Evolutionary conservation across 2,797 vertebrate genomes (phyloP).

Genomic region (Aplochiton taeniatus): DNA sequence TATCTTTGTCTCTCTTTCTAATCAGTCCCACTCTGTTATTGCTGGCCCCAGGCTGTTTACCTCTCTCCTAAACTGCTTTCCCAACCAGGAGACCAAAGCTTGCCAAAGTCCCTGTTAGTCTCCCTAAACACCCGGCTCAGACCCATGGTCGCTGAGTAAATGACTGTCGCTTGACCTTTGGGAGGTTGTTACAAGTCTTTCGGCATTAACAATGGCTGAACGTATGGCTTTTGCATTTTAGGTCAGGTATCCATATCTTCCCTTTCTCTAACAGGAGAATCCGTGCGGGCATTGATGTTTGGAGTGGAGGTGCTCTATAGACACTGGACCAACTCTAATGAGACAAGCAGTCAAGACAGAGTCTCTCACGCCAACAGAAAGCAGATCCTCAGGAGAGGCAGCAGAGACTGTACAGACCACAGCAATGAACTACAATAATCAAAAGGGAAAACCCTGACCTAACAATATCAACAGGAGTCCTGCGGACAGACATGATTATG

Average conservation of each 20-base stretch:
- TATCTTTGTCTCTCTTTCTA: conserved; percentile 60
- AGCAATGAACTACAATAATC: conserved; percentile 50
- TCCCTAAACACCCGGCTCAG: conserved; percentile 44
- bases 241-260: not conserved
- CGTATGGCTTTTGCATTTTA: not conserved
- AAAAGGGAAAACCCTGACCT: conserved; percentile 58
- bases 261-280: too few species aligned
- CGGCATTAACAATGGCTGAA: conserved; percentile 26
- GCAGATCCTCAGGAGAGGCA: conserved; percentile 46
- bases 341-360: not conserved
- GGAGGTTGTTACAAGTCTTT: conserved; percentile 45
- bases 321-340: not conserved
- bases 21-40: conserved; percentile 78
- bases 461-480: conserved; percentile 57
- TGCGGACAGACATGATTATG: conserved; percentile 64
- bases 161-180: conserved; percentile 44
- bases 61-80: conserved; percentile 72
- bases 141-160: conserved; percentile 38
- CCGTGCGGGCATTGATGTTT: too few species aligned
- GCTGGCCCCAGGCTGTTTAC: conserved; percentile 75
- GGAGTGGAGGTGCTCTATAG: too few species aligned
- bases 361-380: conserved; percentile 42
- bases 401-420: conserved; percentile 51
- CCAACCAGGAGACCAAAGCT: conserved; percentile 69
- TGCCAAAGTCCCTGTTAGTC: conserved; percentile 60